Conservation (phyloP, 2,888 invertebrate species). For the Coenonympha arcania region DNA sequence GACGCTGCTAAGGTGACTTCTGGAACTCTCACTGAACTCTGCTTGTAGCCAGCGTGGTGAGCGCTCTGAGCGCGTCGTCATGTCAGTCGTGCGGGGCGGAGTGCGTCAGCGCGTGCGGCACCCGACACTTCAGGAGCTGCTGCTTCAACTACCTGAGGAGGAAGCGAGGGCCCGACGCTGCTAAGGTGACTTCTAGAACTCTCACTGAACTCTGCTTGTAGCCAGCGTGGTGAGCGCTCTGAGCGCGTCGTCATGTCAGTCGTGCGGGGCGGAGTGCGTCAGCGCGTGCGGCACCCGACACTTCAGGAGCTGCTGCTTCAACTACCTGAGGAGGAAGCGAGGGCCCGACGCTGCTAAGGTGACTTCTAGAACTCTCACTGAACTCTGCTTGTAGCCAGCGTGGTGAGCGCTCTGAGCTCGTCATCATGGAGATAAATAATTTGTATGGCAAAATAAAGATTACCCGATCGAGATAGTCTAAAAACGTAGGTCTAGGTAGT, state of each 20-base stretch:
- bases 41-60: conserved; percentile 53
- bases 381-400: too few species aligned
- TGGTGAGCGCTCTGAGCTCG: too few species aligned
- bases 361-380: neutral
- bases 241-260: conserved; percentile 76
- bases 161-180: conserved; percentile 55
- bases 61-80: conserved; percentile 72
- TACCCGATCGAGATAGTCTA: too few species aligned
- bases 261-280: conserved; percentile 79
- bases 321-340: conserved; percentile 78
- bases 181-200: conserved; percentile 35
- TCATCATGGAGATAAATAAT: conserved; percentile 27
- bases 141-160: conserved; percentile 82
- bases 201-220: conserved; percentile 33
- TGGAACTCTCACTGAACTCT: too few species aligned
- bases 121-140: conserved; percentile 79
- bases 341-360: conserved; percentile 46
- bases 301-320: conserved; percentile 82
- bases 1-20: too few species aligned
- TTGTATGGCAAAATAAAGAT: neutral
- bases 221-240: conserved; percentile 68
- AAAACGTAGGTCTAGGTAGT: too few species aligned
- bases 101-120: conserved; percentile 79
- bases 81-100: conserved; percentile 81
- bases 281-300: conserved; percentile 79